These are phyloP conservation scores for Recurvirostra avosetta DNA, from an alignment of 2,113 vertebrate genomes.

Conservation along the genomic window DNA sequence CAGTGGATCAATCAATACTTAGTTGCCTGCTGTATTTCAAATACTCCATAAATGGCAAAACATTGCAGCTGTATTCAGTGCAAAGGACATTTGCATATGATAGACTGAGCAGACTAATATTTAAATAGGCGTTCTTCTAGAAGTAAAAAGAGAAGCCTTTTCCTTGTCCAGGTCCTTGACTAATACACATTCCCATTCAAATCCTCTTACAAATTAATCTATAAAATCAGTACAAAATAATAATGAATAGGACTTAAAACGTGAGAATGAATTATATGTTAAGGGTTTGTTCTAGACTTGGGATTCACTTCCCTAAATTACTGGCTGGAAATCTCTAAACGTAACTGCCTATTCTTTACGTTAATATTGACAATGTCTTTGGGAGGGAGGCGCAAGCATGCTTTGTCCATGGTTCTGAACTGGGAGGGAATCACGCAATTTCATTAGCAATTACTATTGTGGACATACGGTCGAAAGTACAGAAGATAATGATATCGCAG, in stretches of 20 bases:
- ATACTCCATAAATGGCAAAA: neutral
- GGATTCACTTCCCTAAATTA: neutral
- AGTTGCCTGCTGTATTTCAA: neutral
- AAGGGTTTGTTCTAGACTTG: neutral
- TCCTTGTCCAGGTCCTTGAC: neutral
- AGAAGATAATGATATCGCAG: neutral
- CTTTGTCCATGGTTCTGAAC: neutral
- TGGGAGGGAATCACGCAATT: rapidly evolving
- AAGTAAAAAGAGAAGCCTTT: neutral
- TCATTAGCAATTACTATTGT: neutral
- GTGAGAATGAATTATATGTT: neutral
- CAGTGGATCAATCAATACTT: neutral
- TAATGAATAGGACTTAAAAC: neutral
- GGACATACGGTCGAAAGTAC: neutral
- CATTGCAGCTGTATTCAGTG: neutral
- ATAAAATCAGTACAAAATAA: neutral
- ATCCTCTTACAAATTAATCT: neutral
- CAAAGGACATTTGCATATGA: neutral
- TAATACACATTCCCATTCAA: neutral
- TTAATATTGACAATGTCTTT: rapidly evolving
- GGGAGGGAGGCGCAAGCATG: neutral
- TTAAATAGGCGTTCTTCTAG: neutral
- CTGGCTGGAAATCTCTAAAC: neutral
- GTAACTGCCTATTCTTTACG: neutral
- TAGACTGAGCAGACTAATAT: neutral